Base-by-base conservation (phyloP, 2,888 invertebrate species). In the Cataglyphis rosenhaueri region DNA sequence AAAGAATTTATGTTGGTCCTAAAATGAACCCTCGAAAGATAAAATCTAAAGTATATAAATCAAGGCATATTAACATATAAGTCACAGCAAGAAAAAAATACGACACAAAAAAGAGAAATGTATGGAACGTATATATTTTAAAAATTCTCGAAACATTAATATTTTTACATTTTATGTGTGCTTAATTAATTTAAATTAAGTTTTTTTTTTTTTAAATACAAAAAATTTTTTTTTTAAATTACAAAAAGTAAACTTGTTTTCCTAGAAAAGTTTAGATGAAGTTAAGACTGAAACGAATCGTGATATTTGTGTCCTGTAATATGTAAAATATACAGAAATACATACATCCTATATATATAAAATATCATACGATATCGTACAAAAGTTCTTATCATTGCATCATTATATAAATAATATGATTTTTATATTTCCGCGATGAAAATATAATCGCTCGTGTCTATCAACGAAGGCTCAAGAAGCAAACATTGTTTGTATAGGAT, bases 1-100 rank as follows among this genome's bases (percentile, higher is more conserved):
- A n/a, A 15, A n/a, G n/a, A 32, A 62, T 66, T 52, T 66, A 52
- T 62, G 21, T 29, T 15, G 15, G 29, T 25, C 25, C 38, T 57
- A 25, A 44, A 32, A 74, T 21, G 15, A n/a, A 62, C n/a, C 10
- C 55, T 55, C 38, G 18, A 38, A 12, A 55, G 38, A 5, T 38
- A 57, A 71, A 35, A 38, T 10, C 59, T 57, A 25, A 25, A 29
- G 8, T 71, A 59, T 12, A 29, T 59, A 59, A 71, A 71, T 71
- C 59, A 71, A 71, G 38, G 3, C 0, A 21, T 38, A 38, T 38
- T 59, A 38, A 74, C 32, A 64, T 21, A 5, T 6, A 21, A n/a
- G 29, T 62, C 73, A 3, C n/a, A 1, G 21, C 15, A 3, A 15
- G 3, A 6, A 18, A 10, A 10, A 74, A 64, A 44, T 74, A 44